A percentile compares a stretch with the other conserved stretches of the same genome.
These are phyloP conservation scores for Zeuzera pyrina DNA, from an alignment of 2,888 invertebrate species.

Conservation along the genomic window DNA sequence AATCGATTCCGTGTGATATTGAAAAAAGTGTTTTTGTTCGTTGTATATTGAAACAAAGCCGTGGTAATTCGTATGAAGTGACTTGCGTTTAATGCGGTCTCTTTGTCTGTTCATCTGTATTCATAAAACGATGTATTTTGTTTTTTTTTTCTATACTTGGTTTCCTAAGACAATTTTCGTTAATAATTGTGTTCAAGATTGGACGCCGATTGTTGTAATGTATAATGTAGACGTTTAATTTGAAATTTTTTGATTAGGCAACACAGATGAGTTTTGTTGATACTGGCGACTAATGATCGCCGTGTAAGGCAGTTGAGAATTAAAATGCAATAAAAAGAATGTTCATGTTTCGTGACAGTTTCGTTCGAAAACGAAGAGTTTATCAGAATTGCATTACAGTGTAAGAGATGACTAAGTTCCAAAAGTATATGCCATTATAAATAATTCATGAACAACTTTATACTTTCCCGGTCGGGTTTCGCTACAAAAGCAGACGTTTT, in stretches of 20 bases:
- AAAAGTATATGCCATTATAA: slow-evolving; percentile 34
- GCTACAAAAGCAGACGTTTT: slow-evolving; percentile 49
- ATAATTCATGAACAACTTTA: slow-evolving; percentile 66
- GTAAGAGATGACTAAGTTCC: slow-evolving; percentile 34
- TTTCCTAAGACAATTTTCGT: slow-evolving; percentile 54
- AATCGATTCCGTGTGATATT: slow-evolving; percentile 48
- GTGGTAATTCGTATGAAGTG: slow-evolving; percentile 67
- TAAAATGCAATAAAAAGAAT: slow-evolving; percentile 19
- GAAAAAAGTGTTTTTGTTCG: slow-evolving; percentile 55
- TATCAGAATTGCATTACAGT: slow-evolving; percentile 11
- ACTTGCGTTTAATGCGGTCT: slow-evolving; percentile 52
- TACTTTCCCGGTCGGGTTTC: slow-evolving; percentile 47
- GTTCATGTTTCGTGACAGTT: slow-evolving; percentile 16
- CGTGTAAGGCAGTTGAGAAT: slow-evolving; percentile 24
- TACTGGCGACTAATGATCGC: slow-evolving; percentile 28
- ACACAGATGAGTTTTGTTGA: slow-evolving; percentile 16
- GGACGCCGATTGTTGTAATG: slow-evolving; percentile 30
- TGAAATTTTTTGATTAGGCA: slow-evolving; percentile 26
- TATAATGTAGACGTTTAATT: slow-evolving; percentile 21
- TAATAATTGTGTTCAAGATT: slow-evolving; percentile 48
- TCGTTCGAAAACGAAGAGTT: slow-evolving; percentile 1
- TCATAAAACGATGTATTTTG: slow-evolving; percentile 50
- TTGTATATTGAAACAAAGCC: slow-evolving; percentile 59
- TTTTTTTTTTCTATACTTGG: slow-evolving; percentile 36
- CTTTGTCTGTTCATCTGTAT: slow-evolving; percentile 53